These are phyloP conservation scores for Cantharis nigra DNA, from an alignment of 2,888 invertebrate genomes.

Conservation along the genomic window DNA sequence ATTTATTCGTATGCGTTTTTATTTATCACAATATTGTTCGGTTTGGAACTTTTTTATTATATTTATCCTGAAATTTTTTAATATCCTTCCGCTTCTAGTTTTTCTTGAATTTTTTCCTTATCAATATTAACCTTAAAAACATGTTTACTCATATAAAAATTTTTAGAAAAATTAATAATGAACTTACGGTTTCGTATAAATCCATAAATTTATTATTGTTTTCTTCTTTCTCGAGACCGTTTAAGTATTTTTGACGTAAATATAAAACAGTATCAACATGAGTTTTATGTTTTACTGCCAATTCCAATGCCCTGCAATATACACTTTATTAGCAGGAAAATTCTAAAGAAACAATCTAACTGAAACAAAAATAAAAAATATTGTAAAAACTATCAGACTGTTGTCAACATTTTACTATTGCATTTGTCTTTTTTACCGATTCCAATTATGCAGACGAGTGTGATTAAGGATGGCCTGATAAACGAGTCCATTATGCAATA, in stretches of 20 bases:
- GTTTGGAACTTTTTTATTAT: background rate
- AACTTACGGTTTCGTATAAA: slow-evolving; percentile 53
- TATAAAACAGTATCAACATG: slow-evolving; percentile 75
- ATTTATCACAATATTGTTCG: background rate
- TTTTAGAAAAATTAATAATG: background rate
- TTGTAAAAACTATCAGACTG: background rate
- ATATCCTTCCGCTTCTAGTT: slow-evolving; percentile 54
- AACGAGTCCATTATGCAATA: slow-evolving; percentile 69
- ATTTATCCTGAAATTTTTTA: slow-evolving; percentile 1
- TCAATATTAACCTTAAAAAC: slow-evolving; percentile 53
- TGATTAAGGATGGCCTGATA: slow-evolving; percentile 75
- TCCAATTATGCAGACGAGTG: slow-evolving; percentile 74
- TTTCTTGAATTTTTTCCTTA: slow-evolving; percentile 56
- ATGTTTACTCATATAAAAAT: background rate
- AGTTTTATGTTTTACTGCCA: slow-evolving; percentile 73
- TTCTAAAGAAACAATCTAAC: slow-evolving; percentile 32
- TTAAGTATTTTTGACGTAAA: slow-evolving; percentile 67
- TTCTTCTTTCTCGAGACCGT: slow-evolving; percentile 62
- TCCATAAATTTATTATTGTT: slow-evolving; percentile 61
- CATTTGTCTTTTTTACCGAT: slow-evolving; percentile 58
- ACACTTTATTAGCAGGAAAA: background rate
- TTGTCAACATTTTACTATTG: background rate
- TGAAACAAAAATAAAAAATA: background rate
- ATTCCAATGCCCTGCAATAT: slow-evolving; percentile 70
- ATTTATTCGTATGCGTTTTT: background rate